A percentile compares a stretch with the other conserved stretches of the same genome.
phyloP scores from a whole-genome alignment of 2,888 invertebrate species.

The Chorisops tibialis region DNA sequence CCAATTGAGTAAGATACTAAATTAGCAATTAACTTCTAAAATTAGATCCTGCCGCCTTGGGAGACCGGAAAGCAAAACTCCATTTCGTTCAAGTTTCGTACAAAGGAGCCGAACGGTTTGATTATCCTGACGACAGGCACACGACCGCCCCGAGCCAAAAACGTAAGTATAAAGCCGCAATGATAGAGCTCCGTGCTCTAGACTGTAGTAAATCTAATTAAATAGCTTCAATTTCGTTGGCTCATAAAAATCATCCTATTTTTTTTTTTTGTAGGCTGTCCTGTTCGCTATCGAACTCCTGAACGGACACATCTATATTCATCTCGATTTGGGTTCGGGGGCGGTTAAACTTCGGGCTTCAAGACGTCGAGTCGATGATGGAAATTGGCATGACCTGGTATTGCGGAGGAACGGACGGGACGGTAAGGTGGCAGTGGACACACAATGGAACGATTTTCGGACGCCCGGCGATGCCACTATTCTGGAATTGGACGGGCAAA shows the following conservation, averaged over 20 bases:
- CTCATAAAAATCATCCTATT: neutral
- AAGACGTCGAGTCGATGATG: constrained; percentile 79
- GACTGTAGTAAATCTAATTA: constrained; percentile 13
- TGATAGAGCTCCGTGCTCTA: neutral
- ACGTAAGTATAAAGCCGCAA: constrained; percentile 40
- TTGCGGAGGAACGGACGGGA: constrained; percentile 78
- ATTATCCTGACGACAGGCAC: constrained; percentile 88
- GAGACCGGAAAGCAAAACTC: constrained; percentile 85
- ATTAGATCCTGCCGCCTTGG: constrained; percentile 76
- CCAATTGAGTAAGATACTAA: neutral
- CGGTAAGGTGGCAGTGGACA: constrained; percentile 85
- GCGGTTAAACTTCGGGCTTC: constrained; percentile 82
- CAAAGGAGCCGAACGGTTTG: constrained; percentile 91
- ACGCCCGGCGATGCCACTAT: constrained; percentile 87
- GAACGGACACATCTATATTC: constrained; percentile 89
- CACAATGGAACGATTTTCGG: constrained; percentile 81
- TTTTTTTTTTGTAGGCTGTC: constrained; percentile 65
- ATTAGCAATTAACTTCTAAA: constrained; percentile 20
- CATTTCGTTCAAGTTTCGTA: constrained; percentile 91
- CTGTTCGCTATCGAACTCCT: constrained; percentile 92
- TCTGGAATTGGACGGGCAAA: constrained; percentile 80
- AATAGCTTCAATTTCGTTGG: constrained; percentile 7
- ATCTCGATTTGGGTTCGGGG: constrained; percentile 89
- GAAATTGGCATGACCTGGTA: constrained; percentile 87
- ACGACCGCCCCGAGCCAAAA: constrained; percentile 68